Percentiles rank a stretch among this genome's conserved stretches.
Evolutionary conservation across 35 echinoderm and acorn worm species (phyloP).

Genomic region (Ophiothrix spiculata): DNA sequence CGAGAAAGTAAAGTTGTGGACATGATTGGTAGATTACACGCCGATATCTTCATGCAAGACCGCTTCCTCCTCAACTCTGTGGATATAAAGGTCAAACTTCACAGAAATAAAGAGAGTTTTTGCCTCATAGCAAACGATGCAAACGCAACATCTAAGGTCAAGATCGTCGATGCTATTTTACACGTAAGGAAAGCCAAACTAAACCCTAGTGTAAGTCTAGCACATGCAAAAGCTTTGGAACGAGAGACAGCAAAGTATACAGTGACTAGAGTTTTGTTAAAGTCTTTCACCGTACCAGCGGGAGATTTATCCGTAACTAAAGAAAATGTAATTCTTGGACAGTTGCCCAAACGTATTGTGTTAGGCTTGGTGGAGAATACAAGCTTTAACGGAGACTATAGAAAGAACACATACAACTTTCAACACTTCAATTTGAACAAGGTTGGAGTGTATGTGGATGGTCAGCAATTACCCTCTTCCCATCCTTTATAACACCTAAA

Average conservation of each 20-base stretch:
- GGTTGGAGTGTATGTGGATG: background rate
- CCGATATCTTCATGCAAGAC: slow-evolving; percentile 26
- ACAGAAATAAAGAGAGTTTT: slow-evolving; percentile 18
- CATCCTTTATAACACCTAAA: slow-evolving; percentile 32
- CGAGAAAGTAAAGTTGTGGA: slow-evolving; percentile 26
- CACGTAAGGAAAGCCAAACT: slow-evolving; percentile 13
- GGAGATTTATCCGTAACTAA: background rate
- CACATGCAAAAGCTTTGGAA: slow-evolving; percentile 41
- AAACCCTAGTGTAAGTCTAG: slow-evolving; percentile 8
- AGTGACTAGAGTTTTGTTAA: background rate
- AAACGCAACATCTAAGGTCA: slow-evolving; percentile 21
- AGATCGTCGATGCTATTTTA: slow-evolving; percentile 10
- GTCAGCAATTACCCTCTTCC: slow-evolving; percentile 23
- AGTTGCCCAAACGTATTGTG: slow-evolving; percentile 1
- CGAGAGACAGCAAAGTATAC: slow-evolving; percentile 34
- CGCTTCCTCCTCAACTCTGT: slow-evolving; percentile 35
- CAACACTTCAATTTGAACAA: slow-evolving; percentile 1
- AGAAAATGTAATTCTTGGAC: background rate
- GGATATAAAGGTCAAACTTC: slow-evolving; percentile 27
- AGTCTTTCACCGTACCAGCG: background rate
- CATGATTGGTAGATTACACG: slow-evolving; percentile 22
- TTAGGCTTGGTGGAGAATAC: background rate
- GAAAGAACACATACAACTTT: slow-evolving; percentile 9
- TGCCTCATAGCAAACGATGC: background rate
- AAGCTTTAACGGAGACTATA: background rate